Conservation (phyloP, 2,797 vertebrate genomes). For the Spondyliosoma cantharus region DNA sequence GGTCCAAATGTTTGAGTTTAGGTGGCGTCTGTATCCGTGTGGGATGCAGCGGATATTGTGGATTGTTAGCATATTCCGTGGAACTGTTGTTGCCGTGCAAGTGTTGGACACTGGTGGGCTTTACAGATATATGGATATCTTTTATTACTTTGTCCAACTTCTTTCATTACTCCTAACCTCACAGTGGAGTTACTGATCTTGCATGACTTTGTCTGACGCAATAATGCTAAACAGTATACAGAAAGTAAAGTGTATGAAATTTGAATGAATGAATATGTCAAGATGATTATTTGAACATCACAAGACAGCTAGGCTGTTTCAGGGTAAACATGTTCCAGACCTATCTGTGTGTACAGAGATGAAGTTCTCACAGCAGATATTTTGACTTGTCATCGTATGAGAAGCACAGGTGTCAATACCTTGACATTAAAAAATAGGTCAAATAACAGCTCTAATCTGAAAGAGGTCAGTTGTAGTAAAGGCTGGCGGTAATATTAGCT, state of each 20-base stretch:
- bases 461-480: background rate
- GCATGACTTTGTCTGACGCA: constrained; percentile 4
- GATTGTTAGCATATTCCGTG: constrained; percentile 20
- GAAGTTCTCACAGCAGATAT: background rate
- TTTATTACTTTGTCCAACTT: constrained; percentile 50
- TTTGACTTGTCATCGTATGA: background rate
- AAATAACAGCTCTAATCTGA: background rate
- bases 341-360: background rate
- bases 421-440: background rate
- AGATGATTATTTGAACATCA: background rate
- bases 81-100: constrained; percentile 11
- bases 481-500: background rate
- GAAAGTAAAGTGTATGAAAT: background rate
- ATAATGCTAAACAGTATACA: constrained; percentile 1
- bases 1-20: constrained; percentile 38
- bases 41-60: constrained; percentile 34
- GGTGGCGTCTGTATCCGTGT: constrained; percentile 38
- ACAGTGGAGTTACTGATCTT: constrained; percentile 2
- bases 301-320: background rate
- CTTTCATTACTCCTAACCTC: constrained; percentile 37
- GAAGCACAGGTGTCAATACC: background rate
- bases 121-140: constrained; percentile 18
- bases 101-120: constrained; percentile 18
- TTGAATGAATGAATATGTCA: too few species aligned
- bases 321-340: background rate